These are phyloP conservation scores for Zophobas morio DNA, from an alignment of 1,140 invertebrate genomes.

Conservation along the genomic window DNA sequence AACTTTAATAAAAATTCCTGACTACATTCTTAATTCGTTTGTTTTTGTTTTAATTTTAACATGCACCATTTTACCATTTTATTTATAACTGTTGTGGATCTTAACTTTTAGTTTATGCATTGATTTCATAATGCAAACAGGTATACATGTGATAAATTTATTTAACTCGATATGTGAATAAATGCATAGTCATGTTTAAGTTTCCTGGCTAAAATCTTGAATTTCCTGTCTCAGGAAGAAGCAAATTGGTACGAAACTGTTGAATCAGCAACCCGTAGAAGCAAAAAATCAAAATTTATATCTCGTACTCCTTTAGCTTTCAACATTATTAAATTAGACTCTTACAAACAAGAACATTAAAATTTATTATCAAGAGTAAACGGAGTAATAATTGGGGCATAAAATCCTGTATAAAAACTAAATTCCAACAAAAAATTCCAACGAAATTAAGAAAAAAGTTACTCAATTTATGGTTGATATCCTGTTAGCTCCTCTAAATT, in stretches of 20 bases:
- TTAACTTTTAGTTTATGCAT: too few relatives aligned
- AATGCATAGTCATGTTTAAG: too few relatives aligned
- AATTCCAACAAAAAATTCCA: neutral
- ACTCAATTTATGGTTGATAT: constrained; percentile 6
- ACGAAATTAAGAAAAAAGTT: constrained; percentile 2
- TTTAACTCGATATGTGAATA: too few relatives aligned
- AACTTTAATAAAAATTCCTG: too few relatives aligned
- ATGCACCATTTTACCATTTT: too few relatives aligned
- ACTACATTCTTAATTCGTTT: too few relatives aligned
- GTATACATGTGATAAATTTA: too few relatives aligned
- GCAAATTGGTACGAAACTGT: constrained; percentile 11
- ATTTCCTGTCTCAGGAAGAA: too few relatives aligned
- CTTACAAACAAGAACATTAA: constrained; percentile 24
- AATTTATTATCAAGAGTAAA: neutral
- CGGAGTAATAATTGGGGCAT: neutral
- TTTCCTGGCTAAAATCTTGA: too few relatives aligned
- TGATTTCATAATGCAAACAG: too few relatives aligned
- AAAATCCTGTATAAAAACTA: neutral
- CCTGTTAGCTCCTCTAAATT: constrained; percentile 16
- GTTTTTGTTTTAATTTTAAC: too few relatives aligned
- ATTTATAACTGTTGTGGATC: too few relatives aligned
- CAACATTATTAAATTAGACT: constrained; percentile 37
- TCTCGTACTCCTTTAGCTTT: constrained; percentile 3
- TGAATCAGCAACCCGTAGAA: constrained; percentile 19
- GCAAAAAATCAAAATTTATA: constrained; percentile 37